Percentiles rank a stretch among this genome's conserved stretches.
These are phyloP conservation scores for Formica aserva DNA, from an alignment of 2,888 invertebrate genomes.

Conservation along the genomic window DNA sequence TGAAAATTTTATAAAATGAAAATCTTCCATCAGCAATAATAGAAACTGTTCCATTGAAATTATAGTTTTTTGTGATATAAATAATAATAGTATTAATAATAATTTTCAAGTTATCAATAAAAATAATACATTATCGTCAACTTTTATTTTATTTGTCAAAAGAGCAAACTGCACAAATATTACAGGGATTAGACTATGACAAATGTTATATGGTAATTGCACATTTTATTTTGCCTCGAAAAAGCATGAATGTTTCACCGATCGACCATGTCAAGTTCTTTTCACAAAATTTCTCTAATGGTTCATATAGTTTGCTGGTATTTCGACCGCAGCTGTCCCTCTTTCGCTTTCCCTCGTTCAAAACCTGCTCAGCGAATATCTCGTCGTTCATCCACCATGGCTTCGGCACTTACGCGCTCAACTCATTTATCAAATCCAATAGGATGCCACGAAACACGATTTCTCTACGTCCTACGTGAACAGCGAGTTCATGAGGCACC, in stretches of 20 bases:
- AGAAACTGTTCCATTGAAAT: background rate
- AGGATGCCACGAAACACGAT: constrained; percentile 57
- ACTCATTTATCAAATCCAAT: constrained; percentile 61
- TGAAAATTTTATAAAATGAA: background rate
- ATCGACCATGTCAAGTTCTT: background rate
- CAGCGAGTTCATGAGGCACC: constrained; percentile 44
- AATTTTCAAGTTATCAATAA: background rate
- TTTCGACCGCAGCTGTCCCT: constrained; percentile 5
- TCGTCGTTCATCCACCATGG: constrained; percentile 28
- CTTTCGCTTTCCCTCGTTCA: constrained; percentile 9
- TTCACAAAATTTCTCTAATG: constrained; percentile 17
- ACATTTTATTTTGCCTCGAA: background rate
- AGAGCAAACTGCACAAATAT: background rate
- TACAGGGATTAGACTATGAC: background rate
- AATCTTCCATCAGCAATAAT: background rate
- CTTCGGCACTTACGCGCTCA: constrained; percentile 53
- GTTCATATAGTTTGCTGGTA: background rate
- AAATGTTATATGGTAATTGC: background rate
- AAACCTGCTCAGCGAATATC: constrained; percentile 23
- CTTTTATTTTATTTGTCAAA: background rate
- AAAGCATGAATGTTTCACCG: background rate
- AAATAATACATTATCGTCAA: background rate
- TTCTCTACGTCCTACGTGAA: constrained; percentile 53
- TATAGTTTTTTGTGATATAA: background rate
- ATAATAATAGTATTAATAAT: background rate